Evolutionary conservation across 2,113 vertebrate genomes (phyloP).

Genomic region (Pampusana beccarii): DNA sequence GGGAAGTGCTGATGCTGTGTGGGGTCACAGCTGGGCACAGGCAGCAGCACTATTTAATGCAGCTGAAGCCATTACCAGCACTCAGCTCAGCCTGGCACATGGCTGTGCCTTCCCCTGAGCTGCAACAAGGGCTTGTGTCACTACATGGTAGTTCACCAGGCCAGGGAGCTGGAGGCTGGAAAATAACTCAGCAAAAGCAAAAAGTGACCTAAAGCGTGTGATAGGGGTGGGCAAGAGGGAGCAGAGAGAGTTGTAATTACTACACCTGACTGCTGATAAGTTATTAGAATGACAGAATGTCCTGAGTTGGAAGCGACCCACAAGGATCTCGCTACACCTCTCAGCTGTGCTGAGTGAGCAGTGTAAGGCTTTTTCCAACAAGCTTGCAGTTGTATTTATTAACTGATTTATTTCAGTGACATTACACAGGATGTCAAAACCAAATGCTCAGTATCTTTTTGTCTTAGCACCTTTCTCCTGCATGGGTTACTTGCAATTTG

Average conservation of each 20-base stretch:
- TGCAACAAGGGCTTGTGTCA: background rate
- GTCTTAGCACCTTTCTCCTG: background rate
- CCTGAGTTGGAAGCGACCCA: no score
- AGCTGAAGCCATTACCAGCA: background rate
- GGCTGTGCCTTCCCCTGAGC: background rate
- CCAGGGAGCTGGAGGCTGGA: background rate
- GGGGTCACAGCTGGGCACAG: fast-evolving
- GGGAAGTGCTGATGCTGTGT: background rate
- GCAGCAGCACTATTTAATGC: background rate
- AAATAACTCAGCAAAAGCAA: background rate
- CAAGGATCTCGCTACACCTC: background rate
- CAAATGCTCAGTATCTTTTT: background rate
- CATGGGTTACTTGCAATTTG: background rate
- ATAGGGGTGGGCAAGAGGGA: background rate
- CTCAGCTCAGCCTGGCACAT: background rate
- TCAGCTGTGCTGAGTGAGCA: background rate
- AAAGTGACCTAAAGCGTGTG: background rate
- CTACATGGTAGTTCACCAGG: background rate
- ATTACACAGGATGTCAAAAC: background rate
- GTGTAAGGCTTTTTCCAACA: background rate
- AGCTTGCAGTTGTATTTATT: background rate
- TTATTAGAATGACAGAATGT: background rate
- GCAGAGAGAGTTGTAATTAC: background rate
- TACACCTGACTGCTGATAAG: background rate
- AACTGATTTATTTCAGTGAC: background rate